Evolutionary conservation across 2,888 invertebrate genomes (phyloP).

Genomic region (Sminthurides aquaticus): DNA sequence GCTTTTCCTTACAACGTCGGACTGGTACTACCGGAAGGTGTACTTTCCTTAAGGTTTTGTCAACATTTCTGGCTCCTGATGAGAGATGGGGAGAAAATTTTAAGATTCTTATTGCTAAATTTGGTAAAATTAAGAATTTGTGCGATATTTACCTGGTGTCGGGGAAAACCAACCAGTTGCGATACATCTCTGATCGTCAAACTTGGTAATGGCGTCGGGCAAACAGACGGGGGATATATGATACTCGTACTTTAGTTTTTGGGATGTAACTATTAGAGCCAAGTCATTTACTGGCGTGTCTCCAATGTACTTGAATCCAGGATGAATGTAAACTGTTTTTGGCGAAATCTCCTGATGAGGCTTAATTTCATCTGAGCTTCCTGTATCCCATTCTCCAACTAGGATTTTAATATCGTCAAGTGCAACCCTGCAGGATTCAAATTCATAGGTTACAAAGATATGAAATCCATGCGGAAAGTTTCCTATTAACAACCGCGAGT

Average conservation of each 20-base stretch:
- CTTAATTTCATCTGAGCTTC: constrained; percentile 9
- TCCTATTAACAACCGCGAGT: no score
- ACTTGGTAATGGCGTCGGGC: constrained; percentile 16
- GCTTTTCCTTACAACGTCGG: constrained; percentile 5
- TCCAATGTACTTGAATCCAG: constrained; percentile 11
- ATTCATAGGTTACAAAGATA: not conserved
- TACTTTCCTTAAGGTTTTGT: constrained; percentile 1
- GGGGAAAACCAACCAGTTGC: constrained; percentile 15
- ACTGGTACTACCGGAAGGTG: constrained; percentile 5
- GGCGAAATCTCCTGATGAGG: constrained; percentile 12
- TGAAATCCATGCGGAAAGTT: not conserved
- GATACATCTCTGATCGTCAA: constrained; percentile 17
- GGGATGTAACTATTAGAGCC: constrained; percentile 16
- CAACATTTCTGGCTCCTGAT: not conserved
- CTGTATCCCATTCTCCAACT: constrained; percentile 26
- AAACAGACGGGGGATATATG: constrained; percentile 21
- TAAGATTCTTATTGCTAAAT: not conserved
- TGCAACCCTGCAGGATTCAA: not conserved
- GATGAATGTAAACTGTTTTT: constrained; percentile 12
- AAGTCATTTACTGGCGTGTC: constrained; percentile 7
- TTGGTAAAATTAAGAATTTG: not conserved
- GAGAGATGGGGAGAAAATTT: not conserved
- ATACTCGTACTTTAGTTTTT: constrained; percentile 22
- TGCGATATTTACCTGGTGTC: not conserved
- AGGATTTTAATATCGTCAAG: constrained; percentile 10